Evolutionary conservation across 2,888 invertebrate genomes (phyloP).

Genomic region (Dryococelus australis): DNA sequence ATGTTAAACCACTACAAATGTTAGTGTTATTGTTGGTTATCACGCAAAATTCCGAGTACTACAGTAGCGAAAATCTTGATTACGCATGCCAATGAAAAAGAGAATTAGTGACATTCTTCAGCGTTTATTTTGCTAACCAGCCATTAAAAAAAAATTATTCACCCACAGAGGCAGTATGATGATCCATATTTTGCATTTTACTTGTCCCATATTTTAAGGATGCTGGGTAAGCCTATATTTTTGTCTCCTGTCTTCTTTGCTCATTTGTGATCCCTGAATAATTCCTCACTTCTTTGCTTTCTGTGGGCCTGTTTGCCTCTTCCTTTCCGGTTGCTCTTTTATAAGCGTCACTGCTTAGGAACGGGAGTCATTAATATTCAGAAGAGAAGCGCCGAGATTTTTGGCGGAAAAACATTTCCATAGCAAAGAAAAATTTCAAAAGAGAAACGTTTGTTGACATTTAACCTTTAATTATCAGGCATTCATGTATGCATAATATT

Average conservation of each 20-base stretch:
- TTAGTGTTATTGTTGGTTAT: no score
- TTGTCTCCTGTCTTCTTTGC: neutral
- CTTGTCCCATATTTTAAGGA: neutral
- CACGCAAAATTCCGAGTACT: no score
- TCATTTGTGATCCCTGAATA: neutral
- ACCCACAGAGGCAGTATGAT: neutral
- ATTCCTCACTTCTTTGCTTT: neutral
- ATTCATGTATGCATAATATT: neutral
- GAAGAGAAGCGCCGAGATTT: neutral
- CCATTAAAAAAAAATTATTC: no score
- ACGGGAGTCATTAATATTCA: neutral
- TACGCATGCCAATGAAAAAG: no score
- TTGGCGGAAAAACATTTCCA: neutral
- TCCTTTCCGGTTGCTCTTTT: conserved; percentile 9
- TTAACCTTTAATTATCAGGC: neutral
- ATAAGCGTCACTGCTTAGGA: neutral
- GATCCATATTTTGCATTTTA: neutral
- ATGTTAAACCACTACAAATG: no score
- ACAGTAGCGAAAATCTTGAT: no score
- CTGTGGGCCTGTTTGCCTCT: neutral
- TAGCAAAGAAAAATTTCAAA: neutral
- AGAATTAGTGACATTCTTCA: no score
- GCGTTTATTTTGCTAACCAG: no score
- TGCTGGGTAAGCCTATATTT: neutral
- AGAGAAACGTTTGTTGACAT: neutral